Evolutionary conservation across 2,113 vertebrate genomes (phyloP).

Genomic region (Protobothrops mucrosquamatus): DNA sequence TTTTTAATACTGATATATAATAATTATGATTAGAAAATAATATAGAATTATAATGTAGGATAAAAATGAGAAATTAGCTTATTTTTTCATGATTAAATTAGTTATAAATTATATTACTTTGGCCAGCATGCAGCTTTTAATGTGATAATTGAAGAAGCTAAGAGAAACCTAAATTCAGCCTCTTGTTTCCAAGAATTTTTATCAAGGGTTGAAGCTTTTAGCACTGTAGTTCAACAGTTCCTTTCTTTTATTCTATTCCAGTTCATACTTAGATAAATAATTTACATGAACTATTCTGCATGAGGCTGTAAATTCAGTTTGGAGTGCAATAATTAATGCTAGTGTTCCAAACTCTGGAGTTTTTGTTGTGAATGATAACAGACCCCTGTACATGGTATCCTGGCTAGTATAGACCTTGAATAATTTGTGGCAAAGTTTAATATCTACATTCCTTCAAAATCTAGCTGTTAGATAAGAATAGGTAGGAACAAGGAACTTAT

Average conservation of each 20-base stretch:
- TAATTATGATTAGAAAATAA: conserved; percentile 11
- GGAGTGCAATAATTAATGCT: background rate
- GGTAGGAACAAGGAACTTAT: background rate
- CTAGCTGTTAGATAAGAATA: background rate
- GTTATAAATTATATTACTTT: background rate
- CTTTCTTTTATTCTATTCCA: background rate
- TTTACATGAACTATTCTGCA: background rate
- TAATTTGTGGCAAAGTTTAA: background rate
- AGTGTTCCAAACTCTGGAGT: background rate
- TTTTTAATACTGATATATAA: conserved; percentile 18
- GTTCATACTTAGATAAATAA: background rate
- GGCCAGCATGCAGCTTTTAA: conserved; percentile 1
- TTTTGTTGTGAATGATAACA: background rate
- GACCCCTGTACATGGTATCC: background rate
- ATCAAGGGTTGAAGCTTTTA: background rate
- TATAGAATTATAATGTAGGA: conserved; percentile 12
- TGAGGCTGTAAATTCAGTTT: background rate
- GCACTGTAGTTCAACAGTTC: background rate
- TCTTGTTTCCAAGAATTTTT: background rate
- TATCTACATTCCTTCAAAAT: background rate
- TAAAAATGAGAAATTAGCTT: conserved; percentile 14
- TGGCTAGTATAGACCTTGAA: background rate
- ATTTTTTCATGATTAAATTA: conserved; percentile 13
- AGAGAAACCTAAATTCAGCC: background rate
- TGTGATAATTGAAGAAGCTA: background rate